Base-by-base conservation (phyloP, 2,888 invertebrate species). In the Lamellibrachia satsuma region DNA sequence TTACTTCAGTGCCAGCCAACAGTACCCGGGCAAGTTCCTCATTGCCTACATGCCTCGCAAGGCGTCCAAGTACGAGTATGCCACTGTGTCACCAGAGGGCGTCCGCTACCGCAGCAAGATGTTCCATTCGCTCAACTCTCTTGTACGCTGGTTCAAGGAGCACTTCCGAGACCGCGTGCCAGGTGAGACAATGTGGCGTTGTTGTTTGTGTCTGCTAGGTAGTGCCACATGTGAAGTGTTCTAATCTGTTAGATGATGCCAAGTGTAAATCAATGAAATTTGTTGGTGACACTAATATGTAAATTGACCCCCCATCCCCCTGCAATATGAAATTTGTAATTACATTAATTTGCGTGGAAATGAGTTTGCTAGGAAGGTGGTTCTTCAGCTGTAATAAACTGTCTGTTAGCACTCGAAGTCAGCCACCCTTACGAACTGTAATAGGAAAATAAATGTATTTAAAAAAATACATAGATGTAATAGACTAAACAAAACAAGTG, bases 121-220 rank as follows among this genome's bases (percentile, higher is more conserved):
- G 96, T 99, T 99, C 96, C 98, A 98, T 94, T 98, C 98, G 0
- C 97, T 99, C 0, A 97, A 97, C 90, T 97, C 97, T 15, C 96
- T 99, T 93, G 97, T 99, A 95, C 98, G 98, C 93, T 99, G 99
- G 99, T 99, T 99, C 97, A 99, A 99, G 96, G 98, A 99, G 96
- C 99, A 99, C 96, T 99, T 99, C 97, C 97, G 98, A 94, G 99
- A 99, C 95, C 98, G 99, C 0, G 95, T 96, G 15, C 96, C 96
- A 93, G 96, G 96, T 92, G 55, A 4, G 75, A 75, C 75, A 39
- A 39, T 75, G 15, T 22, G 22, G 22, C 15, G n/a, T 75, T 75
- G 90, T 51, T 91, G n/a, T 91, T n/a, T 22, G 15, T 39, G 15
- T 90, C 15, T 90, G n/a, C n/a, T 15, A 22, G n/a, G 90, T 90